phyloP scores from a whole-genome alignment of 2,797 vertebrate genomes.

The Muraenolepis orangiensis region DNA sequence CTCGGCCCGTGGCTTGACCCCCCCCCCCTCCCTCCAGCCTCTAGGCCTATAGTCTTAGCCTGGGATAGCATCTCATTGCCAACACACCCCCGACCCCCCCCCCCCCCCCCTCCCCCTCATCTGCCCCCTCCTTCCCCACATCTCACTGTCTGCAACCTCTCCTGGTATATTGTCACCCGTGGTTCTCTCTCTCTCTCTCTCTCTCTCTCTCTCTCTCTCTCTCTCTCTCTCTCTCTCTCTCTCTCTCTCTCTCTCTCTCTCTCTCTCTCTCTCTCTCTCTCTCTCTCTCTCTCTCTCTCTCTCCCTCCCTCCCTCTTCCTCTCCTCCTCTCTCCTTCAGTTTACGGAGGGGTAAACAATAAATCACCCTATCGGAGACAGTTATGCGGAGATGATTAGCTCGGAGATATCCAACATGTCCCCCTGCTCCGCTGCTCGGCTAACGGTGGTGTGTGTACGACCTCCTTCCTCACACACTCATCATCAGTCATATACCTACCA shows the following conservation, averaged over 20 bases:
- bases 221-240: not conserved
- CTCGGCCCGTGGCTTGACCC: not conserved
- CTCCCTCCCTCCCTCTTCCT: too few relatives aligned
- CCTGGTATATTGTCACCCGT: not conserved
- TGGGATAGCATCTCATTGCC: slow-evolving; percentile 1
- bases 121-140: not conserved
- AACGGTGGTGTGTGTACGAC: slow-evolving; percentile 21
- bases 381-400: slow-evolving; percentile 31
- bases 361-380: slow-evolving; percentile 9
- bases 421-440: not conserved
- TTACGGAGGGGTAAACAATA: slow-evolving; percentile 1
- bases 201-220: not conserved
- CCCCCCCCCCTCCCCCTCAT: not conserved
- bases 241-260: not conserved
- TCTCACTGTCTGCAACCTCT: not conserved
- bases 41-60: not conserved
- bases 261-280: not conserved
- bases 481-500: slow-evolving; percentile 52
- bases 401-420: slow-evolving; percentile 15
- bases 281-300: too few relatives aligned
- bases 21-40: not conserved
- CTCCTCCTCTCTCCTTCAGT: too few relatives aligned
- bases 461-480: slow-evolving; percentile 34
- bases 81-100: not conserved
- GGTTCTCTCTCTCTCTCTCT: not conserved